These are phyloP conservation scores for Sternarchorhynchus goeldii DNA, from an alignment of 2,797 vertebrate species.

Conservation along the genomic window DNA sequence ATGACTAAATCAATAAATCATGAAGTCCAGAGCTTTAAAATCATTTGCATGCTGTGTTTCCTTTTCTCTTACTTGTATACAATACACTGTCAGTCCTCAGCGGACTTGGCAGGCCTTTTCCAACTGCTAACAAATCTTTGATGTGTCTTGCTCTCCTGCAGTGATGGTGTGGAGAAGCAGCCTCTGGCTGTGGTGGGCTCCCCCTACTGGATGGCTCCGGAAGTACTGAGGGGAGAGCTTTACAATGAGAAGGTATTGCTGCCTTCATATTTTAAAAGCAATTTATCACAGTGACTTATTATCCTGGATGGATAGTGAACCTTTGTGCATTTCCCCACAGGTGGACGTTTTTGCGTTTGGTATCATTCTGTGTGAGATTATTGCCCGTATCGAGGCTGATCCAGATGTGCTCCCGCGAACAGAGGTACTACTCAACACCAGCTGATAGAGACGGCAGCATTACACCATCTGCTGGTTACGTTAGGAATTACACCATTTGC, in stretches of 20 bases:
- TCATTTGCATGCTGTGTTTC: background rate
- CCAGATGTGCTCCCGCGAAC: slow-evolving; percentile 84
- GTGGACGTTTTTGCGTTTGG: slow-evolving; percentile 84
- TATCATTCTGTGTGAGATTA: slow-evolving; percentile 86
- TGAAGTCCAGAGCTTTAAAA: background rate
- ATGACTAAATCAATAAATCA: background rate
- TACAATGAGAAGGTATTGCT: slow-evolving; percentile 83
- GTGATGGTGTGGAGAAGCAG: slow-evolving; percentile 77
- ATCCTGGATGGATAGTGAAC: background rate
- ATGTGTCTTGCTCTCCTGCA: slow-evolving; percentile 52
- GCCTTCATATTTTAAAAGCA: background rate
- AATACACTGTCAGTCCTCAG: background rate
- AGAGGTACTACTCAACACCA: slow-evolving; percentile 65
- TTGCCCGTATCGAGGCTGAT: slow-evolving; percentile 83
- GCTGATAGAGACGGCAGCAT: background rate
- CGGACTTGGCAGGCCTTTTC: background rate
- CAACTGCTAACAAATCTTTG: background rate
- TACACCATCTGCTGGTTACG: no score
- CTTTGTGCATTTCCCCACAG: slow-evolving; percentile 58
- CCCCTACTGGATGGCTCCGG: slow-evolving; percentile 87
- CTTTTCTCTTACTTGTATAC: background rate
- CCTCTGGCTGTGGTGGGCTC: slow-evolving; percentile 84
- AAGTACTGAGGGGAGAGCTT: slow-evolving; percentile 82
- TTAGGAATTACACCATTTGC: no score
- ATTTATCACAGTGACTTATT: slow-evolving; percentile 6